Evolutionary conservation across 2,888 invertebrate genomes (phyloP), one percentile per base, ranked within the genome.

Genomic region (Agrochola macilenta): DNA sequence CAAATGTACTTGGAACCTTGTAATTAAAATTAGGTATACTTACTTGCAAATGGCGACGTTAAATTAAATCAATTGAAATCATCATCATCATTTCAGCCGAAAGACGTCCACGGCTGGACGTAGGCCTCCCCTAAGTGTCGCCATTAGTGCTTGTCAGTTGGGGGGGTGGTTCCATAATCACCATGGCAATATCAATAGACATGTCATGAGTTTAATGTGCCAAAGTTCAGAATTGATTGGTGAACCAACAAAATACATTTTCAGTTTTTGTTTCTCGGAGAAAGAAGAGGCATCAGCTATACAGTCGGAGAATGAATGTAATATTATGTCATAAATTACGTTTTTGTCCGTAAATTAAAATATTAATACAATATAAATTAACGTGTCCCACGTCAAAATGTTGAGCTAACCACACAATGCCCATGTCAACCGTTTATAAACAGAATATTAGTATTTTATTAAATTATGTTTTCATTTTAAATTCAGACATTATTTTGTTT

Each of bases 351-450:
- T 35, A 58, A 0, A 66, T 26, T 68, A 54, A 58, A 64, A 80
- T 68, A 71, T 35, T 72, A 57, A 84, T 79, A 43, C 69, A 85
- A 65, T 69, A 84, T 58, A 66, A 69, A 82, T 77, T 52, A 78
- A 61, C n/a, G 70, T 43, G 60, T 65, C 86, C 88, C 66, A 26
- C 30, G 65, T 85, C 83, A 86, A 78, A 78, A n/a, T 63, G 49
- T 63, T 69, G 30, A 52, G n/a, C 57, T 68, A 76, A 70, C 76
- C 72, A 78, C 63, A 73, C 76, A 82, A 66, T 43, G 76, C 73
- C 78, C 69, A 60, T 68, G 75, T 86, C 83, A 86, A 52, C 76
- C 74, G 68, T 61, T 86, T 74, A 49, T 68, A 70, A 74, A 72
- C n/a, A 52, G n/a, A 72, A 76, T 68, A 68, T 81, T 79, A 26